Percentiles rank a stretch among this genome's conserved stretches.
phyloP scores from a whole-genome alignment of 2,888 invertebrate species.

The Orthonevra nobilis region DNA sequence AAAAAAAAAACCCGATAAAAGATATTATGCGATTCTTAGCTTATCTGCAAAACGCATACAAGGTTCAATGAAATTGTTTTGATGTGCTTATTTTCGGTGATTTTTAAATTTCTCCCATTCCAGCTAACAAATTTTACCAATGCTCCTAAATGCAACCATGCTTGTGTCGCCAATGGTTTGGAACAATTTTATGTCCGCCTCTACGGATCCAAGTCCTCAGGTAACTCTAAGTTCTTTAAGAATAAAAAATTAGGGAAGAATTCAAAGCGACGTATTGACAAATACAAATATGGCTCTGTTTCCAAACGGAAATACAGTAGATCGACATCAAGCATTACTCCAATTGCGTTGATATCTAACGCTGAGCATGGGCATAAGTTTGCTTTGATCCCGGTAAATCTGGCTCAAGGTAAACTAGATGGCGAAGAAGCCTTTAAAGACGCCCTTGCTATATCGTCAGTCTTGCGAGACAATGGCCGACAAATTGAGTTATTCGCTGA shows the following conservation, averaged over 20 bases:
- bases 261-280: conserved; percentile 21
- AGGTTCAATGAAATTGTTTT: conserved; percentile 31
- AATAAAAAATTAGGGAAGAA: conserved; percentile 26
- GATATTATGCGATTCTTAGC: conserved; percentile 39
- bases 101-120: background rate
- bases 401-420: conserved; percentile 61
- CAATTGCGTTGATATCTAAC: conserved; percentile 66
- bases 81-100: background rate
- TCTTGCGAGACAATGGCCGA: conserved; percentile 72
- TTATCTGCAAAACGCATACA: conserved; percentile 28
- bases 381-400: conserved; percentile 74
- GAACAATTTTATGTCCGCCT: conserved; percentile 4
- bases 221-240: conserved; percentile 55
- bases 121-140: conserved; percentile 23
- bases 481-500: conserved; percentile 74
- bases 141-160: background rate
- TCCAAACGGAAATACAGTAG: conserved; percentile 16
- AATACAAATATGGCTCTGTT: conserved; percentile 18
- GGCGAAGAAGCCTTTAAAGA: conserved; percentile 71
- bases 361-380: conserved; percentile 72
- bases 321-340: conserved; percentile 27
- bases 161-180: background rate
- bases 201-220: conserved; percentile 56
- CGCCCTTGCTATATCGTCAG: conserved; percentile 72
- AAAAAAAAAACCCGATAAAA: too few species aligned